Evolutionary conservation across 2,113 vertebrate species (phyloP), one percentile per base, ranked within the genome.

Genomic region (Brachyhypopomus occidentalis): DNA sequence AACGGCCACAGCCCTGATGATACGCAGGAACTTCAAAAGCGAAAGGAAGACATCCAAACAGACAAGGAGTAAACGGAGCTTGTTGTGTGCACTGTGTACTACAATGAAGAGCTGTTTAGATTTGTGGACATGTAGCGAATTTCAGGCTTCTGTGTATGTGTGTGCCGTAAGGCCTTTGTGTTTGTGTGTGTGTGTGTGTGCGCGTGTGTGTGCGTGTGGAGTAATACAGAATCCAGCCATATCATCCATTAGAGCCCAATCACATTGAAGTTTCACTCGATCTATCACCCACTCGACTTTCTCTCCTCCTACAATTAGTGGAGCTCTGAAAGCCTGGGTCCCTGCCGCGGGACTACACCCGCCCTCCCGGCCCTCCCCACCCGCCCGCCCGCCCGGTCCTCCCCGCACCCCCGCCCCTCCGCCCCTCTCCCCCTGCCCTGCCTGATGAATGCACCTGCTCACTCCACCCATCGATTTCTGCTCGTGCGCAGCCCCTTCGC

Each of bases 401-500:
- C n/a, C n/a, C n/a, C n/a, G n/a, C n/a, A n/a, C n/a, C n/a, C n/a
- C n/a, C n/a, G n/a, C n/a, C n/a, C n/a, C n/a, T n/a, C 36, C 36
- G 36, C 36, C 36, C 6, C 5, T 41, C 41, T 85, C 83, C 58
- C 83, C 76, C 78, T 82, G 0, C 85, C 88, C 89, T 88, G 76
- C 89, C 88, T 89, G 86, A 90, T 81, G 88, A 88, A 89, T 79
- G 86, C 55, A 23, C 90, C 45, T 88, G 85, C 83, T 90, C 90
- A 84, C 84, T 86, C 87, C 85, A 77, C 59, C 75, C 87, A 94
- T 79, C 86, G 87, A 92, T 90, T 93, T 92, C 88, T 92, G 87
- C 86, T 87, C 87, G 87, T 85, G 86, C 66, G 75, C 80, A 62
- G 80, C 75, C 66, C 88, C 84, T 84, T 86, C 87, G 83, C 87